phyloP scores from a whole-genome alignment of 1,140 invertebrate genomes.

The Drosophila grimshawi region DNA sequence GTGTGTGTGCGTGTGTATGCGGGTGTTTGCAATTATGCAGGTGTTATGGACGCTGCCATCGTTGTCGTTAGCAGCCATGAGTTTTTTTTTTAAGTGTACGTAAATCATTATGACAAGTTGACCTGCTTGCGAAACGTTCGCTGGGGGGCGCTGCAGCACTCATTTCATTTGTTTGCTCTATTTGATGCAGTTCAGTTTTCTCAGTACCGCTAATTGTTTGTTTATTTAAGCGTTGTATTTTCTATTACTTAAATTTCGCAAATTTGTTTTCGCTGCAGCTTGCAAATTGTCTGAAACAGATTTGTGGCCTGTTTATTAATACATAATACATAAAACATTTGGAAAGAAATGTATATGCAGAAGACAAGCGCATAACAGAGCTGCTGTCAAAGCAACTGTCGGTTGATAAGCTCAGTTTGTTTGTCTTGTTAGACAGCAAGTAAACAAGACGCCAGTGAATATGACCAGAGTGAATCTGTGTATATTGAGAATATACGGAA shows the following conservation, averaged over 20 bases:
- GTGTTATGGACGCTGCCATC: constrained; percentile 38
- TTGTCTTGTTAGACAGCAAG: constrained; percentile 39
- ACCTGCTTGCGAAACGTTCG: constrained; percentile 66
- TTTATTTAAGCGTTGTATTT: constrained; percentile 71
- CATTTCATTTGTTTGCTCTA: constrained; percentile 7
- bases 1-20: constrained; percentile 1
- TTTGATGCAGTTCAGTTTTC: constrained; percentile 10
- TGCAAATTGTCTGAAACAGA: constrained; percentile 7
- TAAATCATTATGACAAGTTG: constrained; percentile 80
- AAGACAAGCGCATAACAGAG: constrained; percentile 6
- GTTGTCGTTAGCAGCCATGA: constrained; percentile 44
- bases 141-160: constrained; percentile 35
- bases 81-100: constrained; percentile 40
- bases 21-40: constrained; percentile 55
- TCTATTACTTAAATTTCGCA: constrained; percentile 55
- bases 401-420: constrained; percentile 56
- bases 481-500: constrained; percentile 14
- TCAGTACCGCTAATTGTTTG: constrained; percentile 71
- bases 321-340: constrained; percentile 22
- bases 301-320: constrained; percentile 59
- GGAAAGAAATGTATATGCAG: constrained; percentile 23
- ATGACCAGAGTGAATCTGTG: background rate
- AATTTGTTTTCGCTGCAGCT: constrained; percentile 52
- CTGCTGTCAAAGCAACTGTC: constrained; percentile 5
- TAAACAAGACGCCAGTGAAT: constrained; percentile 43